A percentile compares a stretch with the other conserved stretches of the same genome.
phyloP scores from a whole-genome alignment of 2,888 invertebrate genomes.

The Polydesmus complanatus region DNA sequence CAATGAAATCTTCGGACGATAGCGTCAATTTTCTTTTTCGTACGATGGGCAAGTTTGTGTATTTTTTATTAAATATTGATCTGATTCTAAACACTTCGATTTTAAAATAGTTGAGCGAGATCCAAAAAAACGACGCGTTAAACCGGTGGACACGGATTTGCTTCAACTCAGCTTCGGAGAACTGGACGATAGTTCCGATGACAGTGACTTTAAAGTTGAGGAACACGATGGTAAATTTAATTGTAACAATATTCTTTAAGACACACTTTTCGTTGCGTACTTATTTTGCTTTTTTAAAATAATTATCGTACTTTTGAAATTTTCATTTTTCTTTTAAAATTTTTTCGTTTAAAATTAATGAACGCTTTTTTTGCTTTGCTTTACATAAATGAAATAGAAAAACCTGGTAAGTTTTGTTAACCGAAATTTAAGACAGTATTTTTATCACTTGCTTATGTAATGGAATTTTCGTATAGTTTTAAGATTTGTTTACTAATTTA shows the following conservation, averaged over 20 bases:
- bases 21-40: constrained; percentile 13
- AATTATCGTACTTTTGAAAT: no score
- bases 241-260: no score
- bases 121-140: constrained; percentile 65
- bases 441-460: no score
- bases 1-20: constrained; percentile 3
- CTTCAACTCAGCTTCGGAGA: constrained; percentile 40
- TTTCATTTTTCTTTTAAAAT: no score
- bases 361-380: background rate
- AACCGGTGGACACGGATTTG: constrained; percentile 44
- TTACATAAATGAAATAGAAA: background rate
- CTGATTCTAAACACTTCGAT: background rate
- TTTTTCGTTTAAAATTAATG: background rate
- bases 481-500: no score
- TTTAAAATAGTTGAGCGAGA: constrained; percentile 44
- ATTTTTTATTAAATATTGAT: background rate
- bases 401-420: background rate
- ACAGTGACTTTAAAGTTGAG: constrained; percentile 75
- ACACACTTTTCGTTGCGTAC: background rate
- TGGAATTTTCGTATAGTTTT: no score
- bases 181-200: constrained; percentile 80
- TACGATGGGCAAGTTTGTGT: constrained; percentile 13
- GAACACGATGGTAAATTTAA: constrained; percentile 23
- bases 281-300: constrained; percentile 1
- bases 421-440: background rate